Percentiles rank a stretch among this genome's conserved stretches.
Evolutionary conservation across 1,140 invertebrate species (phyloP).

Genomic region (Zaprionus camerounensis): DNA sequence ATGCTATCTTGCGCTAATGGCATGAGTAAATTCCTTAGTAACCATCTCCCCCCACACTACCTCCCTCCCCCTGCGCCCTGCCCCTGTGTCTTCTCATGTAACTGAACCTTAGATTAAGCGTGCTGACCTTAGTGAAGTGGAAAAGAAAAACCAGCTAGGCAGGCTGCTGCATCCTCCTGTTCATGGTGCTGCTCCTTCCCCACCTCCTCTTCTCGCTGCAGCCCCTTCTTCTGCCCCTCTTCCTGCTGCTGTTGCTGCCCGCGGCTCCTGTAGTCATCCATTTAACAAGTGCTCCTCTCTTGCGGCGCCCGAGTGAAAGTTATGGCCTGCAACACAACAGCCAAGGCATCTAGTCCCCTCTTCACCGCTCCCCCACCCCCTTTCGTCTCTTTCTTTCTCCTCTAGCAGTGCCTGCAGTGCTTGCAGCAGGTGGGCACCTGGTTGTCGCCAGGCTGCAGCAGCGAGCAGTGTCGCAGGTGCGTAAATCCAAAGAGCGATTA

Average conservation of each 20-base stretch:
- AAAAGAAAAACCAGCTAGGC: neutral
- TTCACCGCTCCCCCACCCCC: neutral
- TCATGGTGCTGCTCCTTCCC: neutral
- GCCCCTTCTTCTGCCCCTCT: neutral
- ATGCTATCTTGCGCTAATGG: slow-evolving; percentile 34
- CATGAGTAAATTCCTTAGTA: slow-evolving; percentile 14
- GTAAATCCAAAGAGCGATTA: slow-evolving; percentile 41
- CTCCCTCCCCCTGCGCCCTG: neutral
- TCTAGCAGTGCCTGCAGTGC: neutral
- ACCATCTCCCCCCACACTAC: neutral
- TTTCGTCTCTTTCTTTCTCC: neutral
- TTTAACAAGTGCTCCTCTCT: slow-evolving; percentile 12
- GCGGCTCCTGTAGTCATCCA: slow-evolving; percentile 12
- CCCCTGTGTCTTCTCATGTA: neutral
- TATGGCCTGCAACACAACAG: slow-evolving; percentile 3
- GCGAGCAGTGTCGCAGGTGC: slow-evolving; percentile 22
- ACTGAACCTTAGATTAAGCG: slow-evolving; percentile 13
- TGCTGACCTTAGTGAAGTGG: slow-evolving; percentile 3
- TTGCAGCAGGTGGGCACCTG: slow-evolving; percentile 36
- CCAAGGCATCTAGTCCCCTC: neutral
- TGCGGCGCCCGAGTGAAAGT: slow-evolving; percentile 32
- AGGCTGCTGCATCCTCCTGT: slow-evolving; percentile 2
- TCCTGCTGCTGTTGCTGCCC: neutral
- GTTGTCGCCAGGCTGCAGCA: neutral
- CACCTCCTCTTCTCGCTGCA: neutral